phyloP scores from a whole-genome alignment of 2,888 invertebrate genomes.

The Oeneis ivallda region DNA sequence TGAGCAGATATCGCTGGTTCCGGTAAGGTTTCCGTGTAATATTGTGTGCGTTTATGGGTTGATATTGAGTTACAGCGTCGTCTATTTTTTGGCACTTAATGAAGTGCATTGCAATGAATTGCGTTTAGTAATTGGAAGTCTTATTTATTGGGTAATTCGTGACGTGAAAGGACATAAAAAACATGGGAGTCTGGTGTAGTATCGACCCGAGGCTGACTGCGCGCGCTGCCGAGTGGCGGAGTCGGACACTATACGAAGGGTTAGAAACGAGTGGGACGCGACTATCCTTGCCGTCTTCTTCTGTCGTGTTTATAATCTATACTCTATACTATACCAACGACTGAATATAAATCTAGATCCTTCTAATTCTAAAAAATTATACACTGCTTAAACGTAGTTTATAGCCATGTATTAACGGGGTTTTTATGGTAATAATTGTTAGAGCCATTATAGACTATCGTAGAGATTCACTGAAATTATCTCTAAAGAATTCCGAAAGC shows the following conservation, averaged over 20 bases:
- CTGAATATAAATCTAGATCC: no score
- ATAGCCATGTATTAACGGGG: no score
- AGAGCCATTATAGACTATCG: background rate
- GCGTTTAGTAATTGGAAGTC: constrained; percentile 65
- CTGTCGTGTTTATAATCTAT: constrained; percentile 36
- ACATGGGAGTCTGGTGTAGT: constrained; percentile 76
- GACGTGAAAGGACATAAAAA: constrained; percentile 78
- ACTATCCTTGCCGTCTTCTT: constrained; percentile 46
- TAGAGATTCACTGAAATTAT: constrained; percentile 11
- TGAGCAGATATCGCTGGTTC: constrained; percentile 24
- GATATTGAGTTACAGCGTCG: constrained; percentile 31
- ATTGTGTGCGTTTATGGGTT: constrained; percentile 18
- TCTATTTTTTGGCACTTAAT: constrained; percentile 41
- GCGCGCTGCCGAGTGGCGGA: constrained; percentile 53
- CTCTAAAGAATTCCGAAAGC: constrained; percentile 3
- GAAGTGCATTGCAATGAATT: constrained; percentile 49
- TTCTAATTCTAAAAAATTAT: no score
- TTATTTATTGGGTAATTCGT: constrained; percentile 71
- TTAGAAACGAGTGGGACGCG: constrained; percentile 48
- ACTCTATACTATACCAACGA: no score
- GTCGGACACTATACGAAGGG: constrained; percentile 41
- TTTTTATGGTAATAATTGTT: no score
- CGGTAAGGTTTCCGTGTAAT: constrained; percentile 20
- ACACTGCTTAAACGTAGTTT: no score
- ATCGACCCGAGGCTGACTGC: constrained; percentile 76